These are phyloP conservation scores for Ametastegia equiseti DNA, from an alignment of 2,888 invertebrate species.

Conservation along the genomic window DNA sequence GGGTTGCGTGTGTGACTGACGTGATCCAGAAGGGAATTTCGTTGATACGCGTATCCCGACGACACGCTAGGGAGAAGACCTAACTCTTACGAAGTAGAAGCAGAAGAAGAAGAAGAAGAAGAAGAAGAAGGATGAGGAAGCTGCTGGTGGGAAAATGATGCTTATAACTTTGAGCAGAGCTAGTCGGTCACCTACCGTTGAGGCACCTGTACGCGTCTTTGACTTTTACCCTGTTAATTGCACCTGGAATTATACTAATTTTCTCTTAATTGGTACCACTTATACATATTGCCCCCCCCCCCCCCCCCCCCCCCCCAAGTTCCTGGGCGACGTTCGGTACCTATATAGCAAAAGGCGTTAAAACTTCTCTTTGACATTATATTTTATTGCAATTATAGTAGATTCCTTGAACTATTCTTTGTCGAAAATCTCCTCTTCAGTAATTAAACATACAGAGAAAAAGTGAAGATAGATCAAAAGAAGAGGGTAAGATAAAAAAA, in stretches of 20 bases:
- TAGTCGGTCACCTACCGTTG: not conserved
- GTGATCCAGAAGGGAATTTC: not conserved
- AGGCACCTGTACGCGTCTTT: constrained; percentile 3
- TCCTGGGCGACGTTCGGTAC: not conserved
- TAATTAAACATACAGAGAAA: not conserved
- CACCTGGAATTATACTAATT: constrained; percentile 10
- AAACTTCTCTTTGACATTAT: not conserved
- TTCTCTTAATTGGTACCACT: constrained; percentile 6
- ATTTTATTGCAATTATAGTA: constrained; percentile 1
- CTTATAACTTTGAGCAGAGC: constrained; percentile 1
- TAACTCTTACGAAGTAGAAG: not conserved
- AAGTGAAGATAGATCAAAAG: not conserved
- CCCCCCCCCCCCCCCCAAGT: not conserved
- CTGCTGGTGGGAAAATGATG: not conserved
- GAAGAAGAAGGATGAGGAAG: not conserved
- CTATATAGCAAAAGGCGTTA: no score
- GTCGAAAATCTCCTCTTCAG: not conserved
- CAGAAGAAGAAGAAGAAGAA: no score
- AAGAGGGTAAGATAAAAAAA: not conserved
- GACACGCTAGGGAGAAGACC: not conserved
- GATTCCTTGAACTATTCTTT: not conserved
- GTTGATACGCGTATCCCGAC: not conserved
- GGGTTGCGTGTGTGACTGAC: not conserved
- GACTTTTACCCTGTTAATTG: constrained; percentile 15
- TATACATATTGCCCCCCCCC: not conserved